Conservation (phyloP, 2,113 vertebrate genomes). For the Sinocyclocheilus rhinocerous region DNA sequence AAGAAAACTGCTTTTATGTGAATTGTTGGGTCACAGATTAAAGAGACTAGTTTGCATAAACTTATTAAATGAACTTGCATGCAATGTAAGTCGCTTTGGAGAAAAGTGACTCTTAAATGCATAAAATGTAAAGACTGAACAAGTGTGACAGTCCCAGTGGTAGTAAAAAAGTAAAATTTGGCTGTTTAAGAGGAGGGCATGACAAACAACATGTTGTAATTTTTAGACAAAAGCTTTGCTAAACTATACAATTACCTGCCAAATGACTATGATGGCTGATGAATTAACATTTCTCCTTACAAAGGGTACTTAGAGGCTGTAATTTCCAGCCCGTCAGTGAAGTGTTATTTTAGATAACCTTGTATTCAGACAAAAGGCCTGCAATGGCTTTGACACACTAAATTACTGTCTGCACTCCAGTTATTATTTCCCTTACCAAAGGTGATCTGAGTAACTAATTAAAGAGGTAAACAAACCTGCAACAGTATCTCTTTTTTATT, state of each 20-base stretch:
- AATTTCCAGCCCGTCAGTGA: slow-evolving; percentile 33
- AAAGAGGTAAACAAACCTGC: slow-evolving; percentile 5
- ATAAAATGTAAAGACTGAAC: no score
- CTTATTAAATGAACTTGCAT: neutral
- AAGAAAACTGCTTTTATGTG: neutral
- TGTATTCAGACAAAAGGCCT: slow-evolving; percentile 18
- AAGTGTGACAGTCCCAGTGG: no score
- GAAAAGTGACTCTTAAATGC: neutral
- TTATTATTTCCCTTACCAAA: slow-evolving; percentile 41
- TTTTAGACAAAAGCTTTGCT: slow-evolving; percentile 18
- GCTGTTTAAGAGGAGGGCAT: neutral
- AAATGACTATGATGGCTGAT: slow-evolving; percentile 14
- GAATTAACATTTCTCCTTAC: neutral
- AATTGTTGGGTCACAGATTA: neutral
- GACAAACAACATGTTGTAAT: neutral
- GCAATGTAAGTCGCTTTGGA: neutral
- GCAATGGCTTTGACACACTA: slow-evolving; percentile 36
- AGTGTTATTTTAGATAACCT: slow-evolving; percentile 47
- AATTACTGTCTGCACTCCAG: slow-evolving; percentile 44
- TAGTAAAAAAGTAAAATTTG: neutral
- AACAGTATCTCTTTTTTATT: neutral
- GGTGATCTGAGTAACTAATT: slow-evolving; percentile 20
- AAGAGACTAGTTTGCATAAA: neutral
- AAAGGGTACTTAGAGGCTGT: slow-evolving; percentile 3
- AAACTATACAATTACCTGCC: slow-evolving; percentile 28